A percentile compares a stretch with the other conserved stretches of the same genome.
Evolutionary conservation across 2,113 vertebrate genomes (phyloP).

Genomic region (Rostratula benghalensis): DNA sequence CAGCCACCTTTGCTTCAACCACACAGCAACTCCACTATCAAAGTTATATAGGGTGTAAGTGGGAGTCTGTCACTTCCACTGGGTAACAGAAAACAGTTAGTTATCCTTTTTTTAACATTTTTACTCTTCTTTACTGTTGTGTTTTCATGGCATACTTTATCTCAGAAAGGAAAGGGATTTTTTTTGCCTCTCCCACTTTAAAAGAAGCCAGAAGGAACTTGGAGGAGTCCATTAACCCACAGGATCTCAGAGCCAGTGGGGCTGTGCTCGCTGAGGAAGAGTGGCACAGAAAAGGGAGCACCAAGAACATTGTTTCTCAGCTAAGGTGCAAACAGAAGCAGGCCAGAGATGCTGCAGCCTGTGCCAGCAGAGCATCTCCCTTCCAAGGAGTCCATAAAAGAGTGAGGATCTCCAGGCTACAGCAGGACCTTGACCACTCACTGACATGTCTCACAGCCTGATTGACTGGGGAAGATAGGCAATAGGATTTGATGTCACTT

Average conservation of each 20-base stretch:
- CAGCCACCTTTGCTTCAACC: not conserved
- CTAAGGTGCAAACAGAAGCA: not conserved
- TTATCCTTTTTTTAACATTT: not conserved
- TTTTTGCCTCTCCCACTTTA: not conserved
- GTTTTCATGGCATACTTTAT: not conserved
- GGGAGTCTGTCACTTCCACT: not conserved
- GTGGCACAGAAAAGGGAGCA: accelerated
- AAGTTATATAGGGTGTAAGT: not conserved
- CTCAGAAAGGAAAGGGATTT: not conserved
- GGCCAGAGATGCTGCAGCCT: not conserved
- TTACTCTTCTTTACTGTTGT: not conserved
- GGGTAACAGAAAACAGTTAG: not conserved
- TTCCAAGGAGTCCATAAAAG: not conserved
- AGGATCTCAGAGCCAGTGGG: not conserved
- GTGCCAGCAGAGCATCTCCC: not conserved
- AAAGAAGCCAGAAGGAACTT: not conserved
- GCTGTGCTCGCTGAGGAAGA: not conserved
- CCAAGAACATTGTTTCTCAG: not conserved
- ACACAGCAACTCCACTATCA: not conserved
- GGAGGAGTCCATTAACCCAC: not conserved
- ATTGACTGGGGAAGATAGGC: not conserved
- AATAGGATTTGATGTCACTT: not conserved
- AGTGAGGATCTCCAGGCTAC: not conserved
- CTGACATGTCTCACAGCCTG: not conserved
- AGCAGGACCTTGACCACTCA: not conserved